phyloP scores from a whole-genome alignment of 1,140 invertebrate species.

The Drosophila insularis region DNA sequence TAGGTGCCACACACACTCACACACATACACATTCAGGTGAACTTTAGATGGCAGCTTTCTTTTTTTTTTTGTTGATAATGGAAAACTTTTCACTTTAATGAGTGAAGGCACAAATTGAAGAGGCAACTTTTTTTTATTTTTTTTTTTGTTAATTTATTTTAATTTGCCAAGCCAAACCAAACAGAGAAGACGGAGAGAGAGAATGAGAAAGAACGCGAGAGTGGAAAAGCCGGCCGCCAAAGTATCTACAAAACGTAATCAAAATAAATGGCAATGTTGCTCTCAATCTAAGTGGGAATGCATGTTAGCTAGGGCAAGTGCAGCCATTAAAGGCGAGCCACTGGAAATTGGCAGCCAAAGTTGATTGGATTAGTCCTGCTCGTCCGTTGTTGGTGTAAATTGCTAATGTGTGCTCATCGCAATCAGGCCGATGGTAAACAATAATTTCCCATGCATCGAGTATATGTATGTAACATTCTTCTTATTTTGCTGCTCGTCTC shows the following conservation, averaged over 20 bases:
- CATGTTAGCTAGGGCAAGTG: conserved; percentile 52
- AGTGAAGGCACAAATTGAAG: conserved; percentile 3
- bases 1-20: conserved; percentile 30
- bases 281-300: conserved; percentile 52
- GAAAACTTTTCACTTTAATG: conserved; percentile 30
- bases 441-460: conserved; percentile 41
- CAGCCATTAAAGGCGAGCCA: conserved; percentile 49
- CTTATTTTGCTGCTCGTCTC: background rate
- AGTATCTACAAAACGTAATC: conserved; percentile 39
- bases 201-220: background rate
- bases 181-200: background rate
- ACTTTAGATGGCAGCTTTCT: conserved; percentile 24
- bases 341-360: conserved; percentile 41
- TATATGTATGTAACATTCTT: background rate
- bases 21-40: conserved; percentile 38
- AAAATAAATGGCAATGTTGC: conserved; percentile 55
- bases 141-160: conserved; percentile 62
- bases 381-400: conserved; percentile 10
- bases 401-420: conserved; percentile 24
- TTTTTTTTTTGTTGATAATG: conserved; percentile 28
- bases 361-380: conserved; percentile 50
- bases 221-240: background rate
- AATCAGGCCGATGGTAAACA: conserved; percentile 51
- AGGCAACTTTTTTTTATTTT: background rate
- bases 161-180: conserved; percentile 39